Evolutionary conservation across 2,113 vertebrate species (phyloP).

Genomic region (Trochalopteron elliotii): DNA sequence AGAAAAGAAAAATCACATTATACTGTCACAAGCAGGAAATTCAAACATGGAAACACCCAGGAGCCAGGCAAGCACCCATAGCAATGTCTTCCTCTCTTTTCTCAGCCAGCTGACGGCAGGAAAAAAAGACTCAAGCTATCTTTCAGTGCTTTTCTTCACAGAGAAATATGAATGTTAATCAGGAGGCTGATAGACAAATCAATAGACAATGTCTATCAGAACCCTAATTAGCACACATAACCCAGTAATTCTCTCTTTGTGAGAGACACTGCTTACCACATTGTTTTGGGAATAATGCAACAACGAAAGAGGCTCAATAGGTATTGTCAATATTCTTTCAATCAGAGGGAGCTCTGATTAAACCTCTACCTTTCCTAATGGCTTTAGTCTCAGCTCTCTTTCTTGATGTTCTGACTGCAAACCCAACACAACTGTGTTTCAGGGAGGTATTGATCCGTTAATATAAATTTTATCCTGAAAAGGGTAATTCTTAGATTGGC

Average conservation of each 20-base stretch:
- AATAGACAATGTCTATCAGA: not conserved
- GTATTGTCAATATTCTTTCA: not conserved
- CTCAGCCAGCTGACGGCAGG: not conserved
- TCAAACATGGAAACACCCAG: not conserved
- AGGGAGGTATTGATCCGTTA: not conserved
- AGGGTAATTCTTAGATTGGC: not conserved
- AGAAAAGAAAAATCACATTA: not conserved
- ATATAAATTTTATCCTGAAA: not conserved
- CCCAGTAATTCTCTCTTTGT: not conserved
- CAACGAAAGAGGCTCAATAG: not conserved
- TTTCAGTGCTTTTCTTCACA: not conserved
- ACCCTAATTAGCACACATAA: not conserved
- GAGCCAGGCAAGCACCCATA: not conserved
- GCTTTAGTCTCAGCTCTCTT: not conserved
- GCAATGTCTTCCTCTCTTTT: not conserved
- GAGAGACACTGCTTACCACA: not conserved
- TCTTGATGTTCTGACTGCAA: not conserved
- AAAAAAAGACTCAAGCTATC: not conserved
- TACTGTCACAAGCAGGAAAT: not conserved
- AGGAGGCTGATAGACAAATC: not conserved
- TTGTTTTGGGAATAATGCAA: not conserved
- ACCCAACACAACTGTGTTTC: not conserved
- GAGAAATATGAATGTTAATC: not conserved
- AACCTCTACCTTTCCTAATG: not conserved
- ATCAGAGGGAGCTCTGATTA: not conserved